A percentile compares a stretch with the other conserved stretches of the same genome.
Evolutionary conservation across 2,797 vertebrate species (phyloP).

Genomic region (Halcyon badia): DNA sequence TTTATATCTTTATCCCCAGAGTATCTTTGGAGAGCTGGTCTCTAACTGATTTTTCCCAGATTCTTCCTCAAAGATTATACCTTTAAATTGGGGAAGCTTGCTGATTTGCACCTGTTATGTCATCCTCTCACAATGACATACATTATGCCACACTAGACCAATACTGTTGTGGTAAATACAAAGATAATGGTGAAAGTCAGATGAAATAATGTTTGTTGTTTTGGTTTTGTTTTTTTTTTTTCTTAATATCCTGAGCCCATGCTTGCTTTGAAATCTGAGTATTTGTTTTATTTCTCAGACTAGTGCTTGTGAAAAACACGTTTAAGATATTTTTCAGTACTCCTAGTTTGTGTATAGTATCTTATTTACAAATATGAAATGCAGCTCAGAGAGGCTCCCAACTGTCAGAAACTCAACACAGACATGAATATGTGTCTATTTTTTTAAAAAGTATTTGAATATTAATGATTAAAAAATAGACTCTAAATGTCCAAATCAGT

Average conservation of each 20-base stretch:
- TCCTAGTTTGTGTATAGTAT: background rate
- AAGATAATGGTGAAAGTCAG: background rate
- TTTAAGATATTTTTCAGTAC: background rate
- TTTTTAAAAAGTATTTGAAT: background rate
- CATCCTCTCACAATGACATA: background rate
- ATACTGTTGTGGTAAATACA: background rate
- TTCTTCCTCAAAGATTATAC: background rate
- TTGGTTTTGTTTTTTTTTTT: background rate
- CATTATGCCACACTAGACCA: background rate
- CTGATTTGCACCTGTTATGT: background rate
- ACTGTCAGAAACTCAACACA: background rate
- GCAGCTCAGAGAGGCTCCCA: background rate
- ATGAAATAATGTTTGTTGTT: background rate
- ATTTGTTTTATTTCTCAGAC: background rate
- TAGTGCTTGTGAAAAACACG: background rate
- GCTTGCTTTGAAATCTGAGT: background rate
- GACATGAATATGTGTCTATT: background rate
- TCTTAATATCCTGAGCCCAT: background rate
- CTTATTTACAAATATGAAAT: background rate
- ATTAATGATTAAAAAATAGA: background rate
- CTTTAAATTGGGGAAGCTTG: background rate
- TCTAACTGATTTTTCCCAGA: background rate
- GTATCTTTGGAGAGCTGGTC: background rate
- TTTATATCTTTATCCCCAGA: background rate
- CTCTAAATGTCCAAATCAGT: background rate